A percentile compares a stretch with the other conserved stretches of the same genome.
Evolutionary conservation across 2,888 invertebrate genomes (phyloP).

Genomic region (Caenorhabditis plicata): DNA sequence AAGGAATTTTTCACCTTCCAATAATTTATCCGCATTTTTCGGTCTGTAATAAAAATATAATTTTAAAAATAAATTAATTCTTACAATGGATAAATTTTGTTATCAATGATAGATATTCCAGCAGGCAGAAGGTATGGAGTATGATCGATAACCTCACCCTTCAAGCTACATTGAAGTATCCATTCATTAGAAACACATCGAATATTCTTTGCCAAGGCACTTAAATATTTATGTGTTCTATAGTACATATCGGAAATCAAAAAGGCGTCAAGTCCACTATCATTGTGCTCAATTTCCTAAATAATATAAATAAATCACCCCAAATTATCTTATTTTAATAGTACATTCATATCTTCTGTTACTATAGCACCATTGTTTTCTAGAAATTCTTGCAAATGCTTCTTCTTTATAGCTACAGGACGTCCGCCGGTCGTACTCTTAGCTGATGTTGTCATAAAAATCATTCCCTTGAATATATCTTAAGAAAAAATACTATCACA

Average conservation of each 20-base stretch:
- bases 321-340: neutral
- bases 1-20: slow-evolving; percentile 45
- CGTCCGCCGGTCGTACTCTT: slow-evolving; percentile 28
- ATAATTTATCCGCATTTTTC: slow-evolving; percentile 44
- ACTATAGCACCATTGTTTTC: slow-evolving; percentile 52
- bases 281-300: slow-evolving; percentile 13
- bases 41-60: slow-evolving; percentile 30
- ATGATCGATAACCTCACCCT: slow-evolving; percentile 44
- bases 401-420: slow-evolving; percentile 51
- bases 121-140: slow-evolving; percentile 48
- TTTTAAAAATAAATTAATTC: neutral
- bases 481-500: neutral
- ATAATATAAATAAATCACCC: slow-evolving; percentile 5
- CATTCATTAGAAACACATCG: slow-evolving; percentile 75
- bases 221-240: slow-evolving; percentile 77
- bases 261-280: slow-evolving; percentile 27
- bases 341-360: slow-evolving; percentile 45
- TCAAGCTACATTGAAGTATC: slow-evolving; percentile 68
- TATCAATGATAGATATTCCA: slow-evolving; percentile 49
- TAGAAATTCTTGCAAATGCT: slow-evolving; percentile 51
- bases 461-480: slow-evolving; percentile 40
- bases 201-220: slow-evolving; percentile 75
- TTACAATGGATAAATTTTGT: slow-evolving; percentile 35
- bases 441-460: slow-evolving; percentile 63
- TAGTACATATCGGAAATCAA: slow-evolving; percentile 75